These are phyloP conservation scores for Platycheirus albimanus DNA, from an alignment of 2,888 invertebrate species.

Conservation along the genomic window DNA sequence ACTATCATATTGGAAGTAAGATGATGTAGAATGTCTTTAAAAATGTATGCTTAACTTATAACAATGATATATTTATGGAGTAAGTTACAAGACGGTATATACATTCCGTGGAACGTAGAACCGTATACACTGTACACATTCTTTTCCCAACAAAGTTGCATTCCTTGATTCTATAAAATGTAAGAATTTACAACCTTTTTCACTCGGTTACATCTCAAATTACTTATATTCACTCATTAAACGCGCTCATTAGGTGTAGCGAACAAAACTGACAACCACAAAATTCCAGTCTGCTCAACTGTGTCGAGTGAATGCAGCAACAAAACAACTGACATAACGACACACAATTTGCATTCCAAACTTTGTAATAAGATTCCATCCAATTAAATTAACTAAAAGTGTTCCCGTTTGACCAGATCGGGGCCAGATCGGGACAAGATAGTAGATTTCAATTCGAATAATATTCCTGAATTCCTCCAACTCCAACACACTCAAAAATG, in stretches of 20 bases:
- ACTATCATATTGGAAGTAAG: no score
- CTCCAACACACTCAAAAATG: background rate
- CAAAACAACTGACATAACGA: slow-evolving; percentile 4
- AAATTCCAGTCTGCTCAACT: background rate
- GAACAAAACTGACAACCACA: background rate
- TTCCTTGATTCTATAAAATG: slow-evolving; percentile 7
- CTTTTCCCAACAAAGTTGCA: background rate
- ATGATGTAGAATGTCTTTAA: no score
- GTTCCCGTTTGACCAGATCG: slow-evolving; percentile 59
- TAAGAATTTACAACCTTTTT: background rate
- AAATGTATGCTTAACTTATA: no score
- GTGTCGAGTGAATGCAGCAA: background rate
- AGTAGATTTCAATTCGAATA: no score
- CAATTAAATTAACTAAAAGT: slow-evolving; percentile 34
- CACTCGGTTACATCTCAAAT: background rate
- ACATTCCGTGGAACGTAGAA: no score
- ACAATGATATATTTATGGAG: no score
- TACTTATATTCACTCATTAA: slow-evolving; percentile 3
- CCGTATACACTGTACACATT: no score
- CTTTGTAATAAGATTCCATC: slow-evolving; percentile 41
- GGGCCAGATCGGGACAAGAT: no score
- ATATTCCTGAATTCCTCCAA: background rate
- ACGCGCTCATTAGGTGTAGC: slow-evolving; percentile 6
- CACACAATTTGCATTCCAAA: slow-evolving; percentile 37
- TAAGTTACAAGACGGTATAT: no score